These are phyloP conservation scores for Diarsia rubi DNA, from an alignment of 2,888 invertebrate species.

Conservation along the genomic window DNA sequence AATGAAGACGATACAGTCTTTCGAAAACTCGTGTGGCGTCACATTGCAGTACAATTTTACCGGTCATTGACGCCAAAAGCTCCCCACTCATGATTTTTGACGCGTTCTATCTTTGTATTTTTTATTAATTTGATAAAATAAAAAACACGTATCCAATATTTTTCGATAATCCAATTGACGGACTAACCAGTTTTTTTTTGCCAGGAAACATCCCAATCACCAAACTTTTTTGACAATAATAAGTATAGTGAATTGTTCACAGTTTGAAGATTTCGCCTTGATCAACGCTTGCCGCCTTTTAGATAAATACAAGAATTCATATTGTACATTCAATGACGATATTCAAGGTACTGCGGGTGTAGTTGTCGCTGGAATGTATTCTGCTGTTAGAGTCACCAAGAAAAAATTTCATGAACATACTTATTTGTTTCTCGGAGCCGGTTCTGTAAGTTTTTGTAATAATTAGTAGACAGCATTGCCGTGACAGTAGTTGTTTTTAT, in stretches of 20 bases:
- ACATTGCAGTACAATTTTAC: too few species aligned
- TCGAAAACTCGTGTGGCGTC: too few species aligned
- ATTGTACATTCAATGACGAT: constrained; percentile 99
- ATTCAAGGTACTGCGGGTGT: constrained; percentile 99
- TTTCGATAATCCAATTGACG: too few species aligned
- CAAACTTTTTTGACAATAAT: background rate
- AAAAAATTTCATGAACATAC: constrained; percentile 94
- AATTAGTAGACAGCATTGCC: background rate
- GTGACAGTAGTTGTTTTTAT: background rate
- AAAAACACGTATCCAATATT: too few species aligned
- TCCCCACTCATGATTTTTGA: too few species aligned
- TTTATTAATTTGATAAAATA: too few species aligned
- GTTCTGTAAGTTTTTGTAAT: constrained; percentile 88
- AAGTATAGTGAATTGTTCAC: constrained; percentile 63
- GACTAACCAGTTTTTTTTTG: too few species aligned
- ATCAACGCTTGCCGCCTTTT: constrained; percentile 97
- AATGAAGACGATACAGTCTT: too few species aligned
- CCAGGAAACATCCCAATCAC: too few species aligned
- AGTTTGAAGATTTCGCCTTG: constrained; percentile 99
- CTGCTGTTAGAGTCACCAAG: constrained; percentile 93
- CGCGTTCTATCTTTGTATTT: too few species aligned
- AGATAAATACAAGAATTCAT: constrained; percentile 95
- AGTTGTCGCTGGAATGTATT: constrained; percentile 96
- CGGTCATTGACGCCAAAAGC: too few species aligned
- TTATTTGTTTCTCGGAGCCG: constrained; percentile 96